phyloP scores from a whole-genome alignment of 2,113 vertebrate species.

The Sander vitreus region DNA sequence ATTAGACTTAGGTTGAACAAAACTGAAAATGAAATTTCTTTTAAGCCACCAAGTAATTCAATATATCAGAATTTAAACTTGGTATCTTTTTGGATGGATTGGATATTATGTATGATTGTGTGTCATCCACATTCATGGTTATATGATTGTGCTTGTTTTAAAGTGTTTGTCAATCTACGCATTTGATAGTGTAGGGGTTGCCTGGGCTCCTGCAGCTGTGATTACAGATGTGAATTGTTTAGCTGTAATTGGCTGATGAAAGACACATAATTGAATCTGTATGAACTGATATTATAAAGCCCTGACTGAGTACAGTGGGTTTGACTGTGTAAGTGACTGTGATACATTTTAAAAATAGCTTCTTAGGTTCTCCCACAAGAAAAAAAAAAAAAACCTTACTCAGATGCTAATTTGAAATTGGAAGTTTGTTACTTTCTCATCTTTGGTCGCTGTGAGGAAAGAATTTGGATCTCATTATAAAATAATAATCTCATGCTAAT shows the following conservation, averaged over 20 bases:
- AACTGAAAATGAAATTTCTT: neutral
- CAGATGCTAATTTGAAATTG: slow-evolving; percentile 24
- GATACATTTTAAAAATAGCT: slow-evolving; percentile 17
- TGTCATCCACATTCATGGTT: neutral
- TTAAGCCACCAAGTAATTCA: neutral
- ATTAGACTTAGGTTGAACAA: neutral
- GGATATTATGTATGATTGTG: neutral
- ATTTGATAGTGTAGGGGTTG: slow-evolving; percentile 18
- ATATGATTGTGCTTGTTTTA: neutral
- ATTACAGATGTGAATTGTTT: slow-evolving; percentile 68
- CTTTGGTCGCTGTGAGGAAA: slow-evolving; percentile 5
- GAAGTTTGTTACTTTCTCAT: slow-evolving; percentile 15
- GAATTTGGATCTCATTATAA: slow-evolving; percentile 39
- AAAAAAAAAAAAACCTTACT: slow-evolving; percentile 1
- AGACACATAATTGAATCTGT: slow-evolving; percentile 72
- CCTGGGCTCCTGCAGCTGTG: slow-evolving; percentile 23
- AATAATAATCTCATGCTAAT: slow-evolving; percentile 32
- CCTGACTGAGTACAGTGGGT: slow-evolving; percentile 33
- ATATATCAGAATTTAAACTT: neutral
- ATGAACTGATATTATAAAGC: slow-evolving; percentile 51
- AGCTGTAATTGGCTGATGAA: slow-evolving; percentile 68
- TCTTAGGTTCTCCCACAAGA: neutral
- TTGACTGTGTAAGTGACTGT: slow-evolving; percentile 20
- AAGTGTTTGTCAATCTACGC: slow-evolving; percentile 20
- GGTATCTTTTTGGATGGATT: neutral